Evolutionary conservation across 2,888 invertebrate species (phyloP).

Genomic region (Gisinianus flammeolus): DNA sequence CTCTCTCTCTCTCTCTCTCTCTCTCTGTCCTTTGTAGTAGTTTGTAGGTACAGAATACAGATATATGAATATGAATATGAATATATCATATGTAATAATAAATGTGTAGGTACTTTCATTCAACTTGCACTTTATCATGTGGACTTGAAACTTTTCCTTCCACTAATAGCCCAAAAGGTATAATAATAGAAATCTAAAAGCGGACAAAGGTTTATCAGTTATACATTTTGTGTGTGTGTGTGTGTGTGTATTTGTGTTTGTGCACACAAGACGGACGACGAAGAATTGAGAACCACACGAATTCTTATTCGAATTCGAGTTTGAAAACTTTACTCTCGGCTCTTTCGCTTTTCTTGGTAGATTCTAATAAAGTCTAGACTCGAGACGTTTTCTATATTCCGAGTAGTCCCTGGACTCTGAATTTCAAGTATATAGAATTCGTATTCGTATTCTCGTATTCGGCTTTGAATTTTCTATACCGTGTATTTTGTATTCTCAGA

Average conservation of each 20-base stretch:
- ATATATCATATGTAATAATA: neutral
- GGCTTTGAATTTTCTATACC: neutral
- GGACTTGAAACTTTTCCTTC: neutral
- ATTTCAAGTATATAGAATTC: neutral
- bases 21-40: no score
- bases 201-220: neutral
- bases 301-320: neutral
- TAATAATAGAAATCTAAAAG: neutral
- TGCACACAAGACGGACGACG: no score
- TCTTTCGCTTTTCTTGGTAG: neutral
- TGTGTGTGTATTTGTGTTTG: neutral
- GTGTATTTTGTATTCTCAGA: neutral
- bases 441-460: neutral
- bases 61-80: neutral
- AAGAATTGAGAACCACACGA: no score
- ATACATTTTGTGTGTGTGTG: neutral
- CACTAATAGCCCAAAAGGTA: neutral
- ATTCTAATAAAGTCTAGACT: neutral
- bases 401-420: neutral
- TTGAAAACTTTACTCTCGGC: neutral
- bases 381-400: neutral
- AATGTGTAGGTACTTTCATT: slow-evolving; percentile 1
- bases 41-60: no score
- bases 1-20: no score
- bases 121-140: neutral